Base-by-base conservation (phyloP, 1,140 invertebrate genomes). In the Drosophila mojavensis region DNA sequence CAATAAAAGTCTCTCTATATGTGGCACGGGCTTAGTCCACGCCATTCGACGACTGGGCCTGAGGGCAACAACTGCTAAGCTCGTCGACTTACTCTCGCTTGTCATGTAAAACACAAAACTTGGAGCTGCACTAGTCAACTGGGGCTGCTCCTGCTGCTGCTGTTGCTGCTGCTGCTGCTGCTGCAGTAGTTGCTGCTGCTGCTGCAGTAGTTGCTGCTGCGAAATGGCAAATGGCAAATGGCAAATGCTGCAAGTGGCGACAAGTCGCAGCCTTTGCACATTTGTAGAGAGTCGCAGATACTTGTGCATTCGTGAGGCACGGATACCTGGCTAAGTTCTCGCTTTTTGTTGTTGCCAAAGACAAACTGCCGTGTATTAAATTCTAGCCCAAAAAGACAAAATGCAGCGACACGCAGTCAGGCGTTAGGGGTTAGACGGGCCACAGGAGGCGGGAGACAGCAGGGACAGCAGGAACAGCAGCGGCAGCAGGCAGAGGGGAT, bases 311-410 rank as follows among this genome's bases (percentile, higher is more conserved):
- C 26, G 7, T 61, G 36, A 36, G 30, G 53, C 9, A 55, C 30
- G 55, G 51, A 50, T 60, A 53, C 47, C 54, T 54, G 47, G 60
- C 53, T 55, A 13, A 60, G 67, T 68, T 41, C 53, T 73, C 24
- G 15, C 41, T 50, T 58, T 59, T 78, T 74, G 64, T 56, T 50
- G 33, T 70, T 39, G 59, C 75, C 72, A 68, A 70, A 89, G 84
- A 89, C 84, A 89, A 89, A 89, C 84, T 89, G 75, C 78, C 74
- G 80, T 81, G 84, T 84, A 89, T 89, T 89, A 89, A 71, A 89
- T 89, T 89, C 88, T 84, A 81, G 85, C 65, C 75, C 53, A 47
- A 68, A 82, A 89, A 89, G 84, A 89, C 84, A 84, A 88, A 88
- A 88, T 88, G 84, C 73, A 69, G 67, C 77, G 63, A 56, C 73